Percentiles rank a stretch among this genome's conserved stretches.
phyloP scores from a whole-genome alignment of 2,113 vertebrate species.

The Chaetodon auriga region DNA sequence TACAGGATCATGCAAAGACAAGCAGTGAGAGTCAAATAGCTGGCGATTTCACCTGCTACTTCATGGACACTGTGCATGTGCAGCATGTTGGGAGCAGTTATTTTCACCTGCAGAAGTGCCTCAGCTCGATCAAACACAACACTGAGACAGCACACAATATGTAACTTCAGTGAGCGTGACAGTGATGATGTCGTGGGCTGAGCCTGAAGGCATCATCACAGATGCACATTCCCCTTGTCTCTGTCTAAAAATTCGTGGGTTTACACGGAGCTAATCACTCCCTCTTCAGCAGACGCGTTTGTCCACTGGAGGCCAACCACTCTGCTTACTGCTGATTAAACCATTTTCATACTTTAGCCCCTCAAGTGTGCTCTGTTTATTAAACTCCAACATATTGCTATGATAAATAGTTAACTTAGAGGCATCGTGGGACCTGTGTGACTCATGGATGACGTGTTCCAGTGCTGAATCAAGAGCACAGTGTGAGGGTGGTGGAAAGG shows the following conservation, averaged over 20 bases:
- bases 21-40: conserved; percentile 14
- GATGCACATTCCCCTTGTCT: background rate
- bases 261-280: conserved; percentile 1
- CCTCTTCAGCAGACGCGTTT: conserved; percentile 42
- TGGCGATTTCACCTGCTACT: conserved; percentile 29
- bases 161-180: conserved; percentile 6
- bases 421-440: conserved; percentile 8
- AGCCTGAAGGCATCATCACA: conserved; percentile 25
- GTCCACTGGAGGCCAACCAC: conserved; percentile 53
- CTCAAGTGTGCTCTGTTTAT: conserved; percentile 35
- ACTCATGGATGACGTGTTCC: conserved; percentile 9
- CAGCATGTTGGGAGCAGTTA: background rate
- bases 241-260: conserved; percentile 13
- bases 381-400: conserved; percentile 30
- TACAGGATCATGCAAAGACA: conserved; percentile 37
- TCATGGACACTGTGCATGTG: background rate
- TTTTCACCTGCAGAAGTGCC: background rate
- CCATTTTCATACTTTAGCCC: conserved; percentile 32
- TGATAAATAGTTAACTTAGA: background rate
- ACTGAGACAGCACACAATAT: background rate
- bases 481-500: background rate
- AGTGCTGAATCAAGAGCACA: background rate
- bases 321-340: conserved; percentile 51
- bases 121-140: conserved; percentile 17
- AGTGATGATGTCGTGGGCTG: conserved; percentile 3